Evolutionary conservation across 2,888 invertebrate species (phyloP), one percentile per base, ranked within the genome.

Genomic region (Aporophyla nigra): DNA sequence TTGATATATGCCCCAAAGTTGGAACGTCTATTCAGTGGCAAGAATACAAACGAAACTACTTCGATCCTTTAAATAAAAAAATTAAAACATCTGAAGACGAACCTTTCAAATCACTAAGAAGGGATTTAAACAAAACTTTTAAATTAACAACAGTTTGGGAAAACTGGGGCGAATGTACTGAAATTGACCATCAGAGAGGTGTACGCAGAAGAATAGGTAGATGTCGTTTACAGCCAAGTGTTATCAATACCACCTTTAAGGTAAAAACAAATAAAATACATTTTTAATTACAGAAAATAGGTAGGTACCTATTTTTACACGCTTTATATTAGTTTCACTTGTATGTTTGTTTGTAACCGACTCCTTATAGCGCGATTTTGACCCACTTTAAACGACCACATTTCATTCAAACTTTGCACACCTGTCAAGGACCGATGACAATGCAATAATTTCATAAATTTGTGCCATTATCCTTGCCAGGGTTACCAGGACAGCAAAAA

Each of bases 121-220:
- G 95, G 21, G 84, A 86, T 56, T 88, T 93, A 70, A 94, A 94
- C 73, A 84, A 97, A 58, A 91, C 89, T 70, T 91, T 97, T 72
- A 96, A 97, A 89, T 81, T 97, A 53, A 87, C 94, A 40, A 97
- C 97, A 5, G 94, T 96, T 86, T 97, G 97, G 97, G 94, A 94
- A 72, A 87, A 93, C 5, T 97, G 97, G 97, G 91, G 97, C 6
- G 88, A 92, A n/a, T 97, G 97, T 87, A 94, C 97, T 85, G 91
- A 94, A 33, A 97, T 97, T 83, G 92, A 93, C 16, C 86, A 92
- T 66, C 91, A 93, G 14, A 91, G 91, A 80, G 92, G 92, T 43
- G 88, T 93, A 63, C 97, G 97, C 56, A 93, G 63, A 95, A 96
- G 82, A 68, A 27, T 90, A 71, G 97, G 97, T 21, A 93, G 91